These are phyloP conservation scores for Platycheirus albimanus DNA, from an alignment of 2,888 invertebrate species.

Conservation along the genomic window DNA sequence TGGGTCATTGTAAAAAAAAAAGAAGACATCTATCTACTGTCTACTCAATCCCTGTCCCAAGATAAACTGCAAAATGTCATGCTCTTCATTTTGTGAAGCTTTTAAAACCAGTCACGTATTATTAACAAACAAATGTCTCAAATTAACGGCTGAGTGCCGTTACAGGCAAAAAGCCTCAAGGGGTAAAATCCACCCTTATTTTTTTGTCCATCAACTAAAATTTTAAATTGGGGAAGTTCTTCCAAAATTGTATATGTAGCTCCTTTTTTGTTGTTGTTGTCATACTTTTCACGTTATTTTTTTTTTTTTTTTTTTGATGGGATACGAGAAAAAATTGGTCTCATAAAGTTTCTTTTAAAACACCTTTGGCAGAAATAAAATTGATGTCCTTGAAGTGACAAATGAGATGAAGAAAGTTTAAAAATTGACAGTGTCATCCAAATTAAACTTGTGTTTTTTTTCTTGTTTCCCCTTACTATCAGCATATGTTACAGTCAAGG, in stretches of 20 bases:
- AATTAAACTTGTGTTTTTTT: no score
- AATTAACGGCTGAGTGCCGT: constrained; percentile 2
- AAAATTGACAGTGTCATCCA: background rate
- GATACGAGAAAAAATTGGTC: background rate
- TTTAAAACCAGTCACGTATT: constrained; percentile 23
- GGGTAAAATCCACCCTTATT: background rate
- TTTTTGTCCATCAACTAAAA: background rate
- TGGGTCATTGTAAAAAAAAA: background rate
- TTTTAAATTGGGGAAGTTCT: background rate
- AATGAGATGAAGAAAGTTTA: background rate
- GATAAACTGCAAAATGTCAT: background rate
- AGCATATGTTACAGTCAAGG: no score
- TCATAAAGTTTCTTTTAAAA: background rate
- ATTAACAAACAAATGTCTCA: constrained; percentile 29
- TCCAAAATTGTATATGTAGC: background rate
- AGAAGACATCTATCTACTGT: background rate
- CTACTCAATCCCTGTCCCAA: background rate
- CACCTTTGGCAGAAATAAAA: background rate
- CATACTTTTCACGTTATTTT: no score
- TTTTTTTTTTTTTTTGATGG: background rate
- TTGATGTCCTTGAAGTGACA: background rate
- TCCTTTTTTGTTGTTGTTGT: background rate
- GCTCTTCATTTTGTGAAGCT: background rate
- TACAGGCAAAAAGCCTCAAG: background rate
- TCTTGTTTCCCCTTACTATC: no score